Evolutionary conservation across 2,888 invertebrate species (phyloP).

Genomic region (Cecidostiba fungosa): DNA sequence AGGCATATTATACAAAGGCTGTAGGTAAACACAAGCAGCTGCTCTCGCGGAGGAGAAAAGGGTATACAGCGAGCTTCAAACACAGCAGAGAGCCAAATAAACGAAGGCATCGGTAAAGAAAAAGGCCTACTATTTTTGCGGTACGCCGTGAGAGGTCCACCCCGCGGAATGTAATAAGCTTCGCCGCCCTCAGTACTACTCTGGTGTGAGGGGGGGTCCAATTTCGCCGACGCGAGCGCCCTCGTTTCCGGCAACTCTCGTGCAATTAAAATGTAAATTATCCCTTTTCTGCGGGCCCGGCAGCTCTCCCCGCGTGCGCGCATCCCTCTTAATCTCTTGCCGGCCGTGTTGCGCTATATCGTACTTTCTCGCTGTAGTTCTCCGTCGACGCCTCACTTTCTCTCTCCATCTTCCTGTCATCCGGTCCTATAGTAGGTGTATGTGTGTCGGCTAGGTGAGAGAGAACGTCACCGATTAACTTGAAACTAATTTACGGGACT

Average conservation of each 20-base stretch:
- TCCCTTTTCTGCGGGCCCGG: constrained; percentile 71
- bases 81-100: constrained; percentile 19
- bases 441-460: constrained; percentile 37
- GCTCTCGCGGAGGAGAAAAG: neutral
- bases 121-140: neutral
- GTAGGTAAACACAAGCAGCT: neutral
- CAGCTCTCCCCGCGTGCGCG: neutral
- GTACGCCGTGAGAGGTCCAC: constrained; percentile 19
- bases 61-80: neutral
- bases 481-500: constrained; percentile 74
- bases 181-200: neutral
- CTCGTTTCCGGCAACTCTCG: constrained; percentile 48
- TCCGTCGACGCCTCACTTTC: constrained; percentile 49
- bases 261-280: constrained; percentile 78
- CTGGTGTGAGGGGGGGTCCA: constrained; percentile 38
- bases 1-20: neutral
- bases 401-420: constrained; percentile 45
- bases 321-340: constrained; percentile 31
- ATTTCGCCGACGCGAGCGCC: constrained; percentile 52
- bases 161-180: constrained; percentile 61
- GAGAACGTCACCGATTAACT: constrained; percentile 73
- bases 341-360: constrained; percentile 32
- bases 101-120: neutral
- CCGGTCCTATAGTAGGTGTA: neutral
- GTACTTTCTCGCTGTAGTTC: constrained; percentile 29